Evolutionary conservation across 1,140 invertebrate species (phyloP).

Genomic region (Dreissena rostriformis): DNA sequence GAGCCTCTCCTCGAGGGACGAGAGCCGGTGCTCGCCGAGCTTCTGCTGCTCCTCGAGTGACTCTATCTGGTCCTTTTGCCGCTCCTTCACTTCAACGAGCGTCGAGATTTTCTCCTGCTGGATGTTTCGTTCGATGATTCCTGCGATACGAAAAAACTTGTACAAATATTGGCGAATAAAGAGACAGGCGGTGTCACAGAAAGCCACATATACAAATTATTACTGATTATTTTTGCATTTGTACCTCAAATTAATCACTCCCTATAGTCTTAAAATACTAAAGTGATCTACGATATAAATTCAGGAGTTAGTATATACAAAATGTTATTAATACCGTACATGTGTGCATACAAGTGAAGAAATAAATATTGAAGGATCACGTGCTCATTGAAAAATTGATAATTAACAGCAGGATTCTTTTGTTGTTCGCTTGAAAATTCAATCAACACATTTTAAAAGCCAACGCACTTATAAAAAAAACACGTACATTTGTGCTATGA

Average conservation of each 20-base stretch:
- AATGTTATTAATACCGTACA: neutral
- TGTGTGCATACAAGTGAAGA: neutral
- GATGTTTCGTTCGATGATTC: slow-evolving; percentile 57
- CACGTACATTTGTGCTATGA: no score
- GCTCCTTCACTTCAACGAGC: slow-evolving; percentile 58
- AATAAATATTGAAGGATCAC: neutral
- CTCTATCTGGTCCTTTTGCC: slow-evolving; percentile 62
- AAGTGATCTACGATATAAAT: neutral
- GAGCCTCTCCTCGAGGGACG: slow-evolving; percentile 60
- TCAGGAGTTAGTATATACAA: neutral
- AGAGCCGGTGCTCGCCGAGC: slow-evolving; percentile 57
- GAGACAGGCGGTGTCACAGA: neutral
- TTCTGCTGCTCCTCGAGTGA: slow-evolving; percentile 61
- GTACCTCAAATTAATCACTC: neutral
- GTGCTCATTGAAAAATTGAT: neutral
- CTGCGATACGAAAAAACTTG: neutral
- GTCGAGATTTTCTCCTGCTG: slow-evolving; percentile 66
- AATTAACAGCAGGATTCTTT: neutral
- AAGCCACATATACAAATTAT: neutral
- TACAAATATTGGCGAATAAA: neutral
- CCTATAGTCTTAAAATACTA: neutral
- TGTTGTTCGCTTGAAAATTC: neutral
- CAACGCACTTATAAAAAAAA: neutral
- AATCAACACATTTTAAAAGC: neutral
- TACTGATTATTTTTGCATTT: neutral